These are phyloP conservation scores for Lutraria lutraria DNA, from an alignment of 2,888 invertebrate species.

Conservation along the genomic window DNA sequence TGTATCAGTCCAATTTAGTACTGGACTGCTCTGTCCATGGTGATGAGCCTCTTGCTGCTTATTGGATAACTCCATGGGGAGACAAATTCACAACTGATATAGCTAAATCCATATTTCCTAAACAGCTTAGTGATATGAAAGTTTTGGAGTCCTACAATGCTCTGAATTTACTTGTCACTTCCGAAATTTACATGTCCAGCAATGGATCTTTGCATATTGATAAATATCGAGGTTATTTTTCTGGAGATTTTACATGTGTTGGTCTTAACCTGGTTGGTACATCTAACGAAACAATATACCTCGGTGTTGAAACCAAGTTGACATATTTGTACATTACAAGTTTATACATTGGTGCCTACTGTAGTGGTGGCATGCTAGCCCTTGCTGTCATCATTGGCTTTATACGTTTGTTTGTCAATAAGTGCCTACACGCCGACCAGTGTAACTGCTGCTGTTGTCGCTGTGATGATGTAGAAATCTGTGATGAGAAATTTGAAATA, in stretches of 20 bases:
- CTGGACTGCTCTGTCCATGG: slow-evolving; percentile 75
- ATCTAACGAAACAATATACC: slow-evolving; percentile 64
- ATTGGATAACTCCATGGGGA: slow-evolving; percentile 82
- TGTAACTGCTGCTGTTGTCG: slow-evolving; percentile 69
- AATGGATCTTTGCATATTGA: slow-evolving; percentile 74
- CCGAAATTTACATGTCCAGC: slow-evolving; percentile 63
- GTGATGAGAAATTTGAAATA: slow-evolving; percentile 55
- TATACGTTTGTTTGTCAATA: slow-evolving; percentile 70
- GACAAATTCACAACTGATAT: slow-evolving; percentile 71
- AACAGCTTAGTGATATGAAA: slow-evolving; percentile 35
- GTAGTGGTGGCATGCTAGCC: slow-evolving; percentile 68
- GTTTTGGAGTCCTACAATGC: slow-evolving; percentile 42
- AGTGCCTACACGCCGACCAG: slow-evolving; percentile 58
- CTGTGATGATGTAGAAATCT: slow-evolving; percentile 47
- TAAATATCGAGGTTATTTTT: slow-evolving; percentile 77
- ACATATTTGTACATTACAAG: slow-evolving; percentile 67
- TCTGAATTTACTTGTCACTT: slow-evolving; percentile 50
- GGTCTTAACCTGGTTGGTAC: slow-evolving; percentile 78
- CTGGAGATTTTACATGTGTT: slow-evolving; percentile 80
- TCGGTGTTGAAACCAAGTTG: slow-evolving; percentile 68
- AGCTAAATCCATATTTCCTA: slow-evolving; percentile 54
- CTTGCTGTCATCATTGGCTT: slow-evolving; percentile 77
- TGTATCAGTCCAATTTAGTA: slow-evolving; percentile 60
- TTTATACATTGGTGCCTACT: slow-evolving; percentile 74
- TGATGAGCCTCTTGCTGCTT: slow-evolving; percentile 71